phyloP scores from a whole-genome alignment of 2,113 vertebrate species.

The Hemiprocne comata region DNA sequence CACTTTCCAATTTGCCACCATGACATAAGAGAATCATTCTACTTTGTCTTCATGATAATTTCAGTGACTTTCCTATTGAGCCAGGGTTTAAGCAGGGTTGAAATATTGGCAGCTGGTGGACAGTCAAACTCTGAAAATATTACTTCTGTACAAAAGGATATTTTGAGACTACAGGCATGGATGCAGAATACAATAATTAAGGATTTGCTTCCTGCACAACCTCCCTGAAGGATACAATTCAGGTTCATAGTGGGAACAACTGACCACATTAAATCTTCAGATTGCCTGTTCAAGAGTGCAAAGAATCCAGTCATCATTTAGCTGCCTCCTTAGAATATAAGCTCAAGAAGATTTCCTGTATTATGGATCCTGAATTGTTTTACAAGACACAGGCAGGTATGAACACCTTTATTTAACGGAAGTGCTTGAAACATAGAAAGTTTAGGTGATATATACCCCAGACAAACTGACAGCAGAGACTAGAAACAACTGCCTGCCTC shows the following conservation, averaged over 20 bases:
- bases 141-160: neutral
- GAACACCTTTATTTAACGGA: neutral
- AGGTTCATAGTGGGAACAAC: accelerated
- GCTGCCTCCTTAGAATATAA: neutral
- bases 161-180: neutral
- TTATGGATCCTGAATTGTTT: neutral
- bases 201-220: neutral
- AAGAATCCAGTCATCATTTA: neutral
- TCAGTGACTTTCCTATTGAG: neutral
- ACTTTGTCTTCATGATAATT: neutral
- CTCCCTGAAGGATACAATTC: neutral
- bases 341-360: accelerated
- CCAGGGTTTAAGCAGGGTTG: neutral
- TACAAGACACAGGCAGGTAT: neutral
- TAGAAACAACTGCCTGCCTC: neutral
- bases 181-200: neutral
- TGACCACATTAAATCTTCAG: neutral
- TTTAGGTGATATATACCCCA: neutral
- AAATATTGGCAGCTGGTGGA: neutral
- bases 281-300: neutral
- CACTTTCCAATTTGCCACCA: neutral
- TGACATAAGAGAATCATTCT: neutral
- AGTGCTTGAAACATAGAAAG: neutral
- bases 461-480: neutral
- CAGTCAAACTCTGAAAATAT: neutral